Evolutionary conservation across 2,888 invertebrate genomes (phyloP).

Genomic region (Pinctada fucata): DNA sequence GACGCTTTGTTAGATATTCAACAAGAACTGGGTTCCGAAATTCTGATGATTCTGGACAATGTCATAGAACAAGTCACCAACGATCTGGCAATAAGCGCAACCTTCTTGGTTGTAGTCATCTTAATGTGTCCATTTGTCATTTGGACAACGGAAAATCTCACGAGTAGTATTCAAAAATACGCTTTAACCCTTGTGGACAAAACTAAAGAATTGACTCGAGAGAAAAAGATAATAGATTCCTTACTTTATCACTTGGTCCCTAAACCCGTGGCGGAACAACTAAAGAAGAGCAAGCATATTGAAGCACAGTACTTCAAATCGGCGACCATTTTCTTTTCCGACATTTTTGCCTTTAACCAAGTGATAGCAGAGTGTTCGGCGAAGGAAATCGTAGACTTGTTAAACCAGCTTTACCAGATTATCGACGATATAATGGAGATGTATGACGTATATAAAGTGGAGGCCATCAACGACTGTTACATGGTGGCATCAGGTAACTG

Average conservation of each 20-base stretch:
- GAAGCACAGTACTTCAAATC: constrained; percentile 54
- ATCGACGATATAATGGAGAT: constrained; percentile 46
- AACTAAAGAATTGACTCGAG: constrained; percentile 60
- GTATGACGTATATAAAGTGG: constrained; percentile 56
- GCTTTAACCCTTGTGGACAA: constrained; percentile 66
- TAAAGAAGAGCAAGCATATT: constrained; percentile 55
- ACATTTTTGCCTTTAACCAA: constrained; percentile 46
- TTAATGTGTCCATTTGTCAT: constrained; percentile 68
- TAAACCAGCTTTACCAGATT: constrained; percentile 46
- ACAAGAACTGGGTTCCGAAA: constrained; percentile 33
- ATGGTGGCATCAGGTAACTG: constrained; percentile 55
- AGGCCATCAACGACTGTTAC: constrained; percentile 55
- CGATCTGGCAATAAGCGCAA: constrained; percentile 79
- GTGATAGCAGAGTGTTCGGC: constrained; percentile 42
- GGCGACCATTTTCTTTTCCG: constrained; percentile 52
- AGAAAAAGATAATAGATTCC: constrained; percentile 62
- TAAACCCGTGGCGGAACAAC: constrained; percentile 59
- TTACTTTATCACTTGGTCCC: constrained; percentile 68
- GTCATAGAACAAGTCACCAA: constrained; percentile 35
- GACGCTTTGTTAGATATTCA: constrained; percentile 86
- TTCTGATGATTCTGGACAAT: constrained; percentile 28
- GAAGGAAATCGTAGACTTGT: constrained; percentile 46
- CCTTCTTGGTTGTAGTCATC: constrained; percentile 64
- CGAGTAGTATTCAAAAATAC: constrained; percentile 66
- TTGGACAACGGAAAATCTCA: constrained; percentile 58